phyloP scores from a whole-genome alignment of 92 coral and sea anemone genomes.

The Pocillopora grandis region DNA sequence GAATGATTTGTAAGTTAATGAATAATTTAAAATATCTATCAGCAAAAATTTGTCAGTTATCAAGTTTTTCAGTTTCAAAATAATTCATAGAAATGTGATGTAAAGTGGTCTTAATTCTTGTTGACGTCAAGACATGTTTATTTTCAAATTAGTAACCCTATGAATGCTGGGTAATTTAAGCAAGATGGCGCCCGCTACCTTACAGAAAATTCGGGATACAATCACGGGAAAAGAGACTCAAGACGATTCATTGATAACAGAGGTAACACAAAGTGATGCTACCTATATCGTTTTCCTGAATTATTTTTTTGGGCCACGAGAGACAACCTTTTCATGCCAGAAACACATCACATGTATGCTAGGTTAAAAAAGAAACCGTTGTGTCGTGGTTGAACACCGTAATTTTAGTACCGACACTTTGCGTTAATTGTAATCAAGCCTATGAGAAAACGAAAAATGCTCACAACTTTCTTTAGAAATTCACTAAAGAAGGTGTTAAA shows the following conservation, averaged over 20 bases:
- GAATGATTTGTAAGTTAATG: no score
- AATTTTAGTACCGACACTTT: background rate
- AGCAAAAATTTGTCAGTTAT: no score
- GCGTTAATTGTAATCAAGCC: no score
- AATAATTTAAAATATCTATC: no score
- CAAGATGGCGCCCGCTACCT: slow-evolving; percentile 99
- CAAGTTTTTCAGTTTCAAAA: no score
- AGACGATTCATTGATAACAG: slow-evolving; percentile 93
- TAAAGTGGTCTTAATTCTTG: background rate
- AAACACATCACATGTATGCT: no score
- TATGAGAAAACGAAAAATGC: no score
- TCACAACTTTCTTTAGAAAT: no score
- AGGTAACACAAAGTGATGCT: slow-evolving; percentile 53
- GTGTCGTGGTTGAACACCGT: slow-evolving; percentile 4
- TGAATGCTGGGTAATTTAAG: slow-evolving; percentile 32
- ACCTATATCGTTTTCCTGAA: background rate
- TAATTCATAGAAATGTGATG: background rate
- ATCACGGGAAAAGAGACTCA: slow-evolving; percentile 79
- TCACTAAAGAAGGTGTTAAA: no score
- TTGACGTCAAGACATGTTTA: background rate
- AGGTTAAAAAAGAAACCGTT: background rate
- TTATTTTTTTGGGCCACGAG: no score
- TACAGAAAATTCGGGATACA: slow-evolving; percentile 83
- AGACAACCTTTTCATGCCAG: no score
- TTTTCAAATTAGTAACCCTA: slow-evolving; percentile 1